These are phyloP conservation scores for Capra hircus DNA, from an alignment of 2,113 vertebrate genomes.

Conservation along the genomic window DNA sequence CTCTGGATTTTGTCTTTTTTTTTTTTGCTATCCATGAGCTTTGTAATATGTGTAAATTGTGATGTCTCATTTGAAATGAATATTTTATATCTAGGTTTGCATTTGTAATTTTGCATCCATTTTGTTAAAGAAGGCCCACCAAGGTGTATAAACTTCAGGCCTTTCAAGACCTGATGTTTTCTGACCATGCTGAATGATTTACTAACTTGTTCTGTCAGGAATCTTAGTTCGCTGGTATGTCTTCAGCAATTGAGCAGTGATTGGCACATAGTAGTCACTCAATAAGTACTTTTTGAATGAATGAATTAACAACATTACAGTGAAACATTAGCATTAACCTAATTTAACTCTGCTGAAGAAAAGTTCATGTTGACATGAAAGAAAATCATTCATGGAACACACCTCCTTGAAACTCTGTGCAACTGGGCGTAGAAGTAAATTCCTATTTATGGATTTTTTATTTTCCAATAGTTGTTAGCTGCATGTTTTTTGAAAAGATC, in stretches of 20 bases:
- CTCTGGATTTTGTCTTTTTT: background rate
- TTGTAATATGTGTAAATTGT: background rate
- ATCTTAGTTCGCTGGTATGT: background rate
- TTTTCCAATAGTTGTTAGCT: background rate
- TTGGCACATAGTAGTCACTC: background rate
- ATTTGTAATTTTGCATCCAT: background rate
- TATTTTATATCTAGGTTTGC: background rate
- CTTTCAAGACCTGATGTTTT: background rate
- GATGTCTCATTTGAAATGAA: background rate
- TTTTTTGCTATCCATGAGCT: background rate
- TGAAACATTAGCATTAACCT: background rate
- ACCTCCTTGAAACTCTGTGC: background rate
- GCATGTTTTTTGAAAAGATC: background rate
- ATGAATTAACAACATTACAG: background rate
- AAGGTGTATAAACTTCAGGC: background rate
- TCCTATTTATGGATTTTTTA: background rate
- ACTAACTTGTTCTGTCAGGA: background rate
- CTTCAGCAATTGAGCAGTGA: background rate
- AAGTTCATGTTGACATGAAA: background rate
- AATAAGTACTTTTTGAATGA: background rate
- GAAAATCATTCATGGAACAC: background rate
- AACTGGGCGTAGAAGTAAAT: background rate
- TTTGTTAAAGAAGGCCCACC: background rate
- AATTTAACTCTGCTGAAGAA: background rate
- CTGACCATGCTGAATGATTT: background rate